Evolutionary conservation across 2,797 vertebrate genomes (phyloP).

Genomic region (Coregonus suidteri): DNA sequence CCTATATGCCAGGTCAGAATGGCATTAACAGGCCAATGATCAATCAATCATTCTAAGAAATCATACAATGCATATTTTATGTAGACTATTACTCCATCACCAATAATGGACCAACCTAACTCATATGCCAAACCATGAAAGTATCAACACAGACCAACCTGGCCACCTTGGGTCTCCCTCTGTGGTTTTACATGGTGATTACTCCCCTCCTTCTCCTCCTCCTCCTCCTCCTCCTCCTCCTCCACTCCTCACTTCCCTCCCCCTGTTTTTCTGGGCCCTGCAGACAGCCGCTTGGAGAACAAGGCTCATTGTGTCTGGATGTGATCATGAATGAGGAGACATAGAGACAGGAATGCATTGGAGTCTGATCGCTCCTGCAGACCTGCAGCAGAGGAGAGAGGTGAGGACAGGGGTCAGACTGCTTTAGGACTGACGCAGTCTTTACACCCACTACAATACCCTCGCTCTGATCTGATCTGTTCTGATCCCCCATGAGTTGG

Average conservation of each 20-base stretch:
- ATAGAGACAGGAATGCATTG: conserved; percentile 63
- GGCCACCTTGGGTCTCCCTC: not conserved
- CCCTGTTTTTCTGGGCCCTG: conserved; percentile 40
- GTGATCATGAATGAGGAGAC: conserved; percentile 67
- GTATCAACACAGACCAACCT: conserved; percentile 11
- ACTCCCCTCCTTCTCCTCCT: not conserved
- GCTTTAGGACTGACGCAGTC: not conserved
- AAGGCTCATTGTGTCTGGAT: conserved; percentile 72
- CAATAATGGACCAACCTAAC: conserved; percentile 23
- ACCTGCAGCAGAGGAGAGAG: conserved; percentile 39
- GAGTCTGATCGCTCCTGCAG: conserved; percentile 74
- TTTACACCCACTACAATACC: not conserved
- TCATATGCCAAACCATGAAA: conserved; percentile 32
- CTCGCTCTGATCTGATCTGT: too few species aligned
- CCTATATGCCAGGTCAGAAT: not conserved
- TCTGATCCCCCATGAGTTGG: not conserved
- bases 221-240: conserved; percentile 9
- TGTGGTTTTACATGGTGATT: conserved; percentile 49
- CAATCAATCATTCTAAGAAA: not conserved
- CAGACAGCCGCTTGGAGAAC: conserved; percentile 53
- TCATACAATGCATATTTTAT: not conserved
- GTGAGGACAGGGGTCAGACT: conserved; percentile 34
- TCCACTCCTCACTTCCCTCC: conserved; percentile 26
- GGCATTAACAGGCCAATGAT: not conserved
- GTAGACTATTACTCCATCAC: conserved; percentile 7